Base-by-base conservation (phyloP, 2,113 vertebrate genomes). In the Geothlypis trichas region DNA sequence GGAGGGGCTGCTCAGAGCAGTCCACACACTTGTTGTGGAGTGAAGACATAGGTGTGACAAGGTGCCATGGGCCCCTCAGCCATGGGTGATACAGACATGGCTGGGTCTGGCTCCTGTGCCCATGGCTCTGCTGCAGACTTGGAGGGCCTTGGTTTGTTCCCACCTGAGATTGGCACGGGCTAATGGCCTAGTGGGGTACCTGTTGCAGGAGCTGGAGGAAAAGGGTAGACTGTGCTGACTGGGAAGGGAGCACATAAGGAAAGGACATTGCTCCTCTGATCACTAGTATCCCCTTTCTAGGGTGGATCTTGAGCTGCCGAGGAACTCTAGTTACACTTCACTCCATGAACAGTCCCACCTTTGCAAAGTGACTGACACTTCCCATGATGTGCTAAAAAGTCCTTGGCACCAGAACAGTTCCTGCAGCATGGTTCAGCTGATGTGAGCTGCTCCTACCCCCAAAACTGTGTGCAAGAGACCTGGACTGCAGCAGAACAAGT, bases 1-100 rank as follows among this genome's bases (percentile, higher is more conserved):
- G 73, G 44, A 75, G 63, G 51, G 33, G 80, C 72, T 15, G 66
- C 51, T 47, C 1, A 8, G 77, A 68, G 78, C 90, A 22, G 69
- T 5, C 8, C 1, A 5, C 2, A 7, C 47, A 12, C 9, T 0
- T 37, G 87, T 21, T 31, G 2, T 1, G 0, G 35, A 30, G 21
- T 1, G 1, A 26, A 23, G 28, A 22, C 0, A 0, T 20, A 9
- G 42, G 16, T 57, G 75, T 9, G 69, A 33, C 1, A 14, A 41
- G 54, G 44, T 3, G 7, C 31, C 11, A 15, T 9, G 11, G 31
- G 42, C 6, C 31, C 8, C 52, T 49, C 0, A 1, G 51, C 42
- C 27, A 13, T 49, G 51, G 52, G 51, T 51, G 31, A 35, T 31
- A 31, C 35, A 42, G 18, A 49, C 22, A 12, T 22, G 51, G 8